Evolutionary conservation across 2,113 vertebrate genomes (phyloP), one percentile per base, ranked within the genome.

Genomic region (Spermophilus dauricus): DNA sequence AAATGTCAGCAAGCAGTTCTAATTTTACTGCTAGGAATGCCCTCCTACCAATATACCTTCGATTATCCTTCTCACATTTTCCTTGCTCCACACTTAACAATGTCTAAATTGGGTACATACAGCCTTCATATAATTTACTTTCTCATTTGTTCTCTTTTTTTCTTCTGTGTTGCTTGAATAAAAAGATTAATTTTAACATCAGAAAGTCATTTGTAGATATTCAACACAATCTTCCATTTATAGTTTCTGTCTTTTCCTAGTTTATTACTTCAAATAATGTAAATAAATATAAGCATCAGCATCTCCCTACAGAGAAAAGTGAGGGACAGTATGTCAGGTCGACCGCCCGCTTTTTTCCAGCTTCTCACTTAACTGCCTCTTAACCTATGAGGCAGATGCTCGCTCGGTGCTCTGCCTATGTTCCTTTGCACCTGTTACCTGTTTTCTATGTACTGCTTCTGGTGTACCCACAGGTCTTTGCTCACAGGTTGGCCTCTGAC

Each of bases 121-220:
- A 69, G 10, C 45, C 30, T 69, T 32, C 16, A 34, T 32, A 72
- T 87, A 85, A 75, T 96, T 94, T 75, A 61, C 42, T 81, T 92
- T 51, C 48, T 84, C 63, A 87, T 90, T 82, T 97, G 58, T 86
- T 86, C 37, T 22, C 22, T 65, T 84, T 94, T 70, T 81, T 82
- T 56, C 18, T 84, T 84, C 51, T 32, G 4, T 78, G 30, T 58
- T 39, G 10, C 37, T 73, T 28, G 93, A 78, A 95, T 95, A 85
- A 78, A 69, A 80, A 58, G n/a, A 82, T 61, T 30, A 65, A 9
- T 93, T 90, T 80, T 85, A 95, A 48, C 22, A 75, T 53, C 65
- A 73, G 37, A 3, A 80, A 86, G 24, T 90, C 63, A 95, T 80
- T 93, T 95, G 70, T 53, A 70, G 26, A 80, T 51, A 65, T 14